Evolutionary conservation across 2,797 vertebrate species (phyloP).

Genomic region (Sternotherus odoratus): DNA sequence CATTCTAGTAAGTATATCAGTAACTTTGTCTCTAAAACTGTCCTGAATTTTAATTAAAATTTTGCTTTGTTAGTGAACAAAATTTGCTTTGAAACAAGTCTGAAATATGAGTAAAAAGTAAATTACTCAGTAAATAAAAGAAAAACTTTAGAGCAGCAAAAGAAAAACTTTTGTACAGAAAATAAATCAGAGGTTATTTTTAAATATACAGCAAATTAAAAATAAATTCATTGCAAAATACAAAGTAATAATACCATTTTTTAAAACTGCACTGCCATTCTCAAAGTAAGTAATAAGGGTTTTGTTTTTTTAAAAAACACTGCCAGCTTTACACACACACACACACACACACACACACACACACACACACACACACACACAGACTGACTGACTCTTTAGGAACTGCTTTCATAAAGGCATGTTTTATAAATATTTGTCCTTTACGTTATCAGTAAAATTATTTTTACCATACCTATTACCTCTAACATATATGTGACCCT

Average conservation of each 20-base stretch:
- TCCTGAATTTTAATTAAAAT: neutral
- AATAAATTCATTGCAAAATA: neutral
- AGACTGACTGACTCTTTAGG: too few relatives aligned
- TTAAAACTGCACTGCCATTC: neutral
- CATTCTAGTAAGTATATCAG: too few relatives aligned
- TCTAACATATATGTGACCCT: constrained; percentile 7
- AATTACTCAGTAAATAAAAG: neutral
- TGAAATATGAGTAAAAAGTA: neutral
- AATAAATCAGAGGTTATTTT: neutral
- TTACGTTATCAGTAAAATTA: constrained; percentile 43
- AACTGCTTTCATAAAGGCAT: constrained; percentile 17
- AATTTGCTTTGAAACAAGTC: constrained; percentile 15
- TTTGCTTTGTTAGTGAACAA: constrained; percentile 18
- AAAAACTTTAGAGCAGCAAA: neutral
- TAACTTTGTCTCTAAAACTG: constrained; percentile 7
- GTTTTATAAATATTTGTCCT: constrained; percentile 21
- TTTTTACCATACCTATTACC: constrained; percentile 9
- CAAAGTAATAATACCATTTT: neutral
- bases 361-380: neutral
- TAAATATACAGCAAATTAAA: constrained; percentile 11
- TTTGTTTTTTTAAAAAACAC: constrained; percentile 12
- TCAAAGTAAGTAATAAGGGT: constrained; percentile 23
- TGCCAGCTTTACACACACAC: neutral
- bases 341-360: neutral
- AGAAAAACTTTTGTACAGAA: neutral